Base-by-base conservation (phyloP, 2,113 vertebrate genomes). In the Pavo muticus region DNA sequence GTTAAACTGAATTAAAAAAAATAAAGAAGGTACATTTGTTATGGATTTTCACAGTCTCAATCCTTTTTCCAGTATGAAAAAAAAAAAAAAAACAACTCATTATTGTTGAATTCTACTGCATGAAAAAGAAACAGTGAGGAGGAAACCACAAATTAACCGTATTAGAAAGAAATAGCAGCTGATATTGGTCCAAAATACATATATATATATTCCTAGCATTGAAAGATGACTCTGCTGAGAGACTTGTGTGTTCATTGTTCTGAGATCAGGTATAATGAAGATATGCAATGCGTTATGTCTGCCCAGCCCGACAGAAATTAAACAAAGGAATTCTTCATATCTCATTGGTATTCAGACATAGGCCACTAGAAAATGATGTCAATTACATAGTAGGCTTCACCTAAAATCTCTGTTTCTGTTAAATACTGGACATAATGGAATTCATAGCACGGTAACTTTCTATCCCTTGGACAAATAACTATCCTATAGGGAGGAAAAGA, bases 171-270 rank as follows among this genome's bases (percentile, higher is more conserved):
- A 94, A 77, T 39, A 15, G 15, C 48, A 81, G 44, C 30, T 88
- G 44, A 82, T 94, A 93, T 11, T 0, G 0, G 47, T 75, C 4
- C 79, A 85, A 93, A 71, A 11, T 56, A 40, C 47, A 61, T 13
- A 24, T 48, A 24, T 24, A 50, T 50, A 25, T 32, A 57, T 50
- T 91, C 48, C 32, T 76, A 44, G 44, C 4, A 10, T 29, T 93
- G 92, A 95, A 96, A 94, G 61, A 85, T 87, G 65, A 85, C 77
- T 92, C 77, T 92, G 68, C 32, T 61, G 76, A 81, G 60, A 92
- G 42, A 65, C 14, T 84, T 65, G 7, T 59, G 71, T 88, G 77
- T 93, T 91, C 82, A 68, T 83, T 86, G 21, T 87, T 86, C 44
- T 68, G 73, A 45, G 39, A 83, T 35, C 60, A 69, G 23, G 72